phyloP scores from a whole-genome alignment of 2,888 invertebrate species.

The Coenonympha glycerion region DNA sequence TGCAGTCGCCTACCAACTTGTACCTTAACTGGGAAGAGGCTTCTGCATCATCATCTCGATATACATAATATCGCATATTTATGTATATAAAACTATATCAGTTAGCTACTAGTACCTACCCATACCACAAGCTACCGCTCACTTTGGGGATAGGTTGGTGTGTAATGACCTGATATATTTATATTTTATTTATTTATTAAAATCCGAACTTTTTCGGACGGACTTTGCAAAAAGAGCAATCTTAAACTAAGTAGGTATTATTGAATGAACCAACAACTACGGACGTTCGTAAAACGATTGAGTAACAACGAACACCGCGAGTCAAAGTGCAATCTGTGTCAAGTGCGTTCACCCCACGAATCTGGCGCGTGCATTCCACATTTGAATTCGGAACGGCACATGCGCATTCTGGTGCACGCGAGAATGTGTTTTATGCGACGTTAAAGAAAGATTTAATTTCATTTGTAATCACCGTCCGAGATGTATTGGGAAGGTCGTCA shows the following conservation, averaged over 20 bases:
- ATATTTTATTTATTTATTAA: too few relatives aligned
- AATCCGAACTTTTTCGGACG: too few relatives aligned
- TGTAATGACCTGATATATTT: too few relatives aligned
- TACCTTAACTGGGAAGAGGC: too few relatives aligned
- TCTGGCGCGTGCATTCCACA: conserved; percentile 50
- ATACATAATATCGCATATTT: too few relatives aligned
- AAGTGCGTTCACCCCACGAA: conserved; percentile 60
- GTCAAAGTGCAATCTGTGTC: conserved; percentile 59
- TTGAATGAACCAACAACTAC: conserved; percentile 13
- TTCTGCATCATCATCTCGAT: too few relatives aligned
- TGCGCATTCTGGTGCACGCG: conserved; percentile 18
- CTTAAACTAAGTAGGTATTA: not conserved
- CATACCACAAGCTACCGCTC: too few relatives aligned
- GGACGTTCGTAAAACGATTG: conserved; percentile 37
- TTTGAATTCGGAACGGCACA: conserved; percentile 25
- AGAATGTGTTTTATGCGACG: conserved; percentile 9
- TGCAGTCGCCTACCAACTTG: too few relatives aligned
- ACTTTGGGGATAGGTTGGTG: too few relatives aligned
- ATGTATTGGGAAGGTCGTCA: not conserved
- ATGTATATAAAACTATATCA: too few relatives aligned
- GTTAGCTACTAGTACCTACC: too few relatives aligned
- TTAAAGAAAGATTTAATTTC: conserved; percentile 2
- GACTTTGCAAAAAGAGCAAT: too few relatives aligned
- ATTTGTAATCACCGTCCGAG: not conserved
- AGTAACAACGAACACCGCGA: conserved; percentile 36